These are phyloP conservation scores for western clawed frog (Xenopus tropicalis) DNA, from an alignment of 2,113 vertebrate genomes.

Conservation along the genomic window DNA sequence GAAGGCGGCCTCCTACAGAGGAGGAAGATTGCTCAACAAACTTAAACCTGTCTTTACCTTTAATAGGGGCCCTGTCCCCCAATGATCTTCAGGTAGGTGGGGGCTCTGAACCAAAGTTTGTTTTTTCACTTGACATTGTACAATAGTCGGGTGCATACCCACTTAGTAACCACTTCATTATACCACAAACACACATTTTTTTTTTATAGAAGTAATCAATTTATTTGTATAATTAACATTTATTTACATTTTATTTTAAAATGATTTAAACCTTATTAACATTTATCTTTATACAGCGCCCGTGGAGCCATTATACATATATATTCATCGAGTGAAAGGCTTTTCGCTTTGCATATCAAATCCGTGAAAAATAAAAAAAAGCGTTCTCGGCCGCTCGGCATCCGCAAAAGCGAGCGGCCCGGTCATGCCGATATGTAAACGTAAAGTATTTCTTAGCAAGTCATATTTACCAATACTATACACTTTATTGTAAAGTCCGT, in stretches of 20 bases:
- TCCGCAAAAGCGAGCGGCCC: background rate
- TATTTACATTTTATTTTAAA: conserved; percentile 34
- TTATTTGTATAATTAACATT: conserved; percentile 38
- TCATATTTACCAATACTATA: conserved; percentile 20
- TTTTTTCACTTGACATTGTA: too few relatives aligned
- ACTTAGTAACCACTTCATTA: too few relatives aligned
- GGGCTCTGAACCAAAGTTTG: too few relatives aligned
- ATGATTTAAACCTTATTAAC: conserved; percentile 1
- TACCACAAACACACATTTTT: too few relatives aligned
- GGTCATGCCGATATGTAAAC: background rate
- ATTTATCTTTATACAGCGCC: background rate
- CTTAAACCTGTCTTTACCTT: too few relatives aligned
- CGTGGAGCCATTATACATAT: background rate
- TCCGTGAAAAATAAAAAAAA: background rate
- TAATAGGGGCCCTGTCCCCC: too few relatives aligned
- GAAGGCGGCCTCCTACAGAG: too few relatives aligned
- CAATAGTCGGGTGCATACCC: too few relatives aligned
- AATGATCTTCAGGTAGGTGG: too few relatives aligned
- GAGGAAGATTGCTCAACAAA: too few relatives aligned
- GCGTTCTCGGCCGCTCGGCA: background rate
- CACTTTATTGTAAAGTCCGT: background rate
- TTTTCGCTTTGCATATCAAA: too few relatives aligned
- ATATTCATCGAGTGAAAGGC: background rate
- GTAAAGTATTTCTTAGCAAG: conserved; percentile 25
- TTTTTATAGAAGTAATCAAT: conserved; percentile 4